Evolutionary conservation across 2,113 vertebrate species (phyloP), one percentile per base, ranked within the genome.

Genomic region (Coturnix japonica): DNA sequence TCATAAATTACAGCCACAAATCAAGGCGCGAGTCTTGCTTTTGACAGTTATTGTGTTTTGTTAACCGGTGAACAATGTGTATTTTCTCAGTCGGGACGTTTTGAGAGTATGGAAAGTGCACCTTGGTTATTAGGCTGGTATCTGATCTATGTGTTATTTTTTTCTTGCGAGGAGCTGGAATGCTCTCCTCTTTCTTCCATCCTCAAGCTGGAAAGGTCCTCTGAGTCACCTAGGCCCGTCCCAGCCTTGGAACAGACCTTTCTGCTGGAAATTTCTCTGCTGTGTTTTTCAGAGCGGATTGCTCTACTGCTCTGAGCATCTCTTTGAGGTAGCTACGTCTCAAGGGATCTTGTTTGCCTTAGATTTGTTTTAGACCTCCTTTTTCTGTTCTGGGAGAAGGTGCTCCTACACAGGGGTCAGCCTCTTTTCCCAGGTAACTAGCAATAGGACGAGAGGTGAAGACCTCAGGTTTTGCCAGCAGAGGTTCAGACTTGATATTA

Each of bases 41-140:
- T 74, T 78, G 90, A 90, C 93, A 89, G 89, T 91, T 93, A 89
- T 1, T 93, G 81, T 91, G 72, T 87, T 96, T 94, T 96, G 81
- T 87, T 96, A 92, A 90, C 76, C 81, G 85, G 71, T 33, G 92
- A 92, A 92, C 91, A 89, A 89, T 89, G 56, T 91, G 39, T 60
- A 80, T 89, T 82, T 89, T 89, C 69, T 85, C 81, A 80, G 81
- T 33, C 57, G 83, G 87, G 61, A 85, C 2, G 0, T 85, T 89
- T 57, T 2, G 6, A 83, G 72, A 94, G 76, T 93, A 77, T 60
- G 71, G 31, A 92, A 93, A 85, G 39, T 82, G n/a, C 64, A 91
- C 89, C 91, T 96, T 87, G 67, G 60, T 94, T 95, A 30, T 76
- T 90, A 51, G 74, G 67, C 49, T 85, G 74, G 74, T 94, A 67